Conservation (phyloP, 2,888 invertebrate genomes). For the Salpingus planirostris region DNA sequence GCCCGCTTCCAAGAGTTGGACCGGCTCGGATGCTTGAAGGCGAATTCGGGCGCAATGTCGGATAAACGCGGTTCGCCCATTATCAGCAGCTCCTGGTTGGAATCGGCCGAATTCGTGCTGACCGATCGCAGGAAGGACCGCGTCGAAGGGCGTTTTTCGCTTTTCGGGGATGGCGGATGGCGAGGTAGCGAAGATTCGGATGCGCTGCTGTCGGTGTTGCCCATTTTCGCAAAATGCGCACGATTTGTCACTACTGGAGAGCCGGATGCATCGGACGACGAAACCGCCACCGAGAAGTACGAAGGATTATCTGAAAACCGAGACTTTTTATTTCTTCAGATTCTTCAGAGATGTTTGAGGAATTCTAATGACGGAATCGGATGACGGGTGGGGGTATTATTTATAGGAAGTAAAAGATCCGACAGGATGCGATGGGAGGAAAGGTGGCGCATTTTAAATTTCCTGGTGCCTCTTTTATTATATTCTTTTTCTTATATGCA, state of each 20-base stretch:
- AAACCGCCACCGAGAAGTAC: conserved; percentile 59
- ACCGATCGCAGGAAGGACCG: conserved; percentile 49
- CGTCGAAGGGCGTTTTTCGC: conserved; percentile 10
- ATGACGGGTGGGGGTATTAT: no score
- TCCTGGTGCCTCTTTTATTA: no score
- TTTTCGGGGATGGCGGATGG: conserved; percentile 30
- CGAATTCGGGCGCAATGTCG: conserved; percentile 53
- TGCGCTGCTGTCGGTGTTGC: conserved; percentile 22
- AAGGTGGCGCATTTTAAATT: conserved; percentile 26
- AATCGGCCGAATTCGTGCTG: conserved; percentile 53
- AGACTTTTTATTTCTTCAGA: no score
- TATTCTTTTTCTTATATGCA: no score
- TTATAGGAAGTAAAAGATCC: conserved; percentile 21
- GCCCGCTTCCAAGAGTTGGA: conserved; percentile 28
- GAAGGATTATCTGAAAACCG: conserved; percentile 63
- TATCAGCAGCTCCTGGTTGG: conserved; percentile 56
- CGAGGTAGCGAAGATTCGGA: conserved; percentile 25
- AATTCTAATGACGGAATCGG: conserved; percentile 18
- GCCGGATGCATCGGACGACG: conserved; percentile 15
- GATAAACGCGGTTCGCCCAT: conserved; percentile 62
- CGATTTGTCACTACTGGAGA: conserved; percentile 12
- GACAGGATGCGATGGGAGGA: conserved; percentile 23
- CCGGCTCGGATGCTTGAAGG: conserved; percentile 34
- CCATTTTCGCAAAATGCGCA: conserved; percentile 12
- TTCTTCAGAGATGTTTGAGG: conserved; percentile 14